Evolutionary conservation across 2,797 vertebrate genomes (phyloP).

Genomic region (Rhabdomys pumilio): DNA sequence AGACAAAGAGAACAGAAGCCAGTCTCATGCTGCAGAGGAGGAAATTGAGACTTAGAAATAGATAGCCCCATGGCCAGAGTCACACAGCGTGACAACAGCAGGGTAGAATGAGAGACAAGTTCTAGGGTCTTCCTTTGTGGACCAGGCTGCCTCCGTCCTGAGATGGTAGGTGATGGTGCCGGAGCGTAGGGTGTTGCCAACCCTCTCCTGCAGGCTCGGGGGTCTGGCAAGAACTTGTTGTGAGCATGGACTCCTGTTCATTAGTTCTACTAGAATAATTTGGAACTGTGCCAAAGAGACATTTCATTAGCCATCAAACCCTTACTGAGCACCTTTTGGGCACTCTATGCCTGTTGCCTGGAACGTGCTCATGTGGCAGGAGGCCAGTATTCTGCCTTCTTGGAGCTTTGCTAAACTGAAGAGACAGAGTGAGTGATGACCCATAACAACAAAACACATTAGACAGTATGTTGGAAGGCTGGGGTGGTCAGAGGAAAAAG

Average conservation of each 20-base stretch:
- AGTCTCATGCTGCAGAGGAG: neutral
- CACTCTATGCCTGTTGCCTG: neutral
- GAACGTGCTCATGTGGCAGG: neutral
- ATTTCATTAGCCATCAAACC: neutral
- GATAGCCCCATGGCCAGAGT: neutral
- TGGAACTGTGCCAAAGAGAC: neutral
- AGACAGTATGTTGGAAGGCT: neutral
- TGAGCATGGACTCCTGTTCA: neutral
- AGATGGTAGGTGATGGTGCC: neutral
- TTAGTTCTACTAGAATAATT: neutral
- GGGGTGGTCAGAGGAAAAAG: neutral
- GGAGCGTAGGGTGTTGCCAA: accelerated
- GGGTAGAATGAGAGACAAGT: neutral
- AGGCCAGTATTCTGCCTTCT: neutral
- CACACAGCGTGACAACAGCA: neutral
- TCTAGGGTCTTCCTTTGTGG: neutral
- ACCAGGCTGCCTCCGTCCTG: neutral
- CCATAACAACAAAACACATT: accelerated
- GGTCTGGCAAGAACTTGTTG: neutral
- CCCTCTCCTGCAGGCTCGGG: neutral
- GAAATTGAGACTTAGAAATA: neutral
- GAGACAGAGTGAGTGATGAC: neutral
- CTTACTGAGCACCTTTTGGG: neutral
- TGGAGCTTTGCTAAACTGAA: neutral
- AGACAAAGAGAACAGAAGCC: neutral